These are phyloP conservation scores for Pristionchus pacificus DNA, from an alignment of 1,140 invertebrate species.

Conservation along the genomic window DNA sequence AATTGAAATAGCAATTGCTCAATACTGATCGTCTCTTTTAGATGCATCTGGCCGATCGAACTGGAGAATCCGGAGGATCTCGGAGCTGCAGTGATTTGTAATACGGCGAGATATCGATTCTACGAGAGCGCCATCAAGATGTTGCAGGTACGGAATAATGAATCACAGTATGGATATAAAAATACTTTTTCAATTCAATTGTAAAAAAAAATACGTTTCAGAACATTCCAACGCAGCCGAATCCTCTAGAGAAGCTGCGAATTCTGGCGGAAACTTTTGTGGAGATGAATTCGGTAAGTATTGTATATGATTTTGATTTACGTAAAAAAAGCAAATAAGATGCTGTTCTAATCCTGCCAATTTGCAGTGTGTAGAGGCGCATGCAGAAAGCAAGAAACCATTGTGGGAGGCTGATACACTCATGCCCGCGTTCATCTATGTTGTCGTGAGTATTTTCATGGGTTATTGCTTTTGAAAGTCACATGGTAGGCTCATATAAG, in stretches of 20 bases:
- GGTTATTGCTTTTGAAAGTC: no score
- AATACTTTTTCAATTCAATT: no score
- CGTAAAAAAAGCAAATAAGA: not conserved
- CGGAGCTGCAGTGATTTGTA: slow-evolving; percentile 3
- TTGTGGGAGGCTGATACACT: slow-evolving; percentile 35
- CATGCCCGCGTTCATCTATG: slow-evolving; percentile 1
- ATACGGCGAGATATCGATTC: slow-evolving; percentile 7
- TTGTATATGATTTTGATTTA: no score
- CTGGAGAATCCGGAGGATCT: not conserved
- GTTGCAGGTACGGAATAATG: no score
- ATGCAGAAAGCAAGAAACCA: slow-evolving; percentile 31
- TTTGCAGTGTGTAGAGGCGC: not conserved
- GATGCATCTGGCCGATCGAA: slow-evolving; percentile 14
- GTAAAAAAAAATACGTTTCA: no score
- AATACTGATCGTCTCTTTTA: not conserved
- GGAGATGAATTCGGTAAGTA: slow-evolving; percentile 8
- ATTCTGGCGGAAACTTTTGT: slow-evolving; percentile 10
- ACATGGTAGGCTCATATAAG: not conserved
- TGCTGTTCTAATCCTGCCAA: not conserved
- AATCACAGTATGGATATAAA: no score
- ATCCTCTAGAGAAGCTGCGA: slow-evolving; percentile 3
- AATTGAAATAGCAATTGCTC: no score
- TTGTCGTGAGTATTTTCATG: not conserved
- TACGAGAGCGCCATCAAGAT: slow-evolving; percentile 3
- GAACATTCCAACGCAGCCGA: slow-evolving; percentile 4